These are phyloP conservation scores for Labroides dimidiatus DNA, from an alignment of 2,797 vertebrate species.

Conservation along the genomic window DNA sequence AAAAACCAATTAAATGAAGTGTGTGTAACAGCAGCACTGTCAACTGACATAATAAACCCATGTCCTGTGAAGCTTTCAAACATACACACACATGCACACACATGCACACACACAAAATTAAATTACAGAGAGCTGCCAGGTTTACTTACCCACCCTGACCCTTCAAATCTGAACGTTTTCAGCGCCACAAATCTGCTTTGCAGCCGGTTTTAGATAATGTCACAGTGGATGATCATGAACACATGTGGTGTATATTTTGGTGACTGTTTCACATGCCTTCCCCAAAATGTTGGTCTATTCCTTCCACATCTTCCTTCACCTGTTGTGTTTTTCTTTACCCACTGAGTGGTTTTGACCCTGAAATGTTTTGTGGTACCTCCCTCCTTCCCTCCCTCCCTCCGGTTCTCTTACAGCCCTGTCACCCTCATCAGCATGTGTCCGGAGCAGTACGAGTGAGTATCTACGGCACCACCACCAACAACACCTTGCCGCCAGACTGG, in stretches of 20 bases:
- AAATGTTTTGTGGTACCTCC: slow-evolving; percentile 70
- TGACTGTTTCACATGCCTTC: slow-evolving; percentile 15
- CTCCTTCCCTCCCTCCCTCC: slow-evolving; percentile 55
- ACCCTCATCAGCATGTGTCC: slow-evolving; percentile 99
- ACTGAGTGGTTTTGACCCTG: slow-evolving; percentile 60
- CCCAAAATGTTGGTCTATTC: slow-evolving; percentile 12
- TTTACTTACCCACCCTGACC: slow-evolving; percentile 1
- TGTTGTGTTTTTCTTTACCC: slow-evolving; percentile 55
- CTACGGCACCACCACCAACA: slow-evolving; percentile 43
- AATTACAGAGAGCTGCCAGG: slow-evolving; percentile 3
- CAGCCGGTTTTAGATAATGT: slow-evolving; percentile 12
- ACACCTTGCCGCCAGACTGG: slow-evolving; percentile 55
- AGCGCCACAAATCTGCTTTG: slow-evolving; percentile 1
- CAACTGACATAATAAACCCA: slow-evolving; percentile 17
- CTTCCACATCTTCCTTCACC: slow-evolving; percentile 39
- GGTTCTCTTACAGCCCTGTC: slow-evolving; percentile 90
- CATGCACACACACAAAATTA: background rate
- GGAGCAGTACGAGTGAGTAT: slow-evolving; percentile 99
- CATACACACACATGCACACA: background rate
- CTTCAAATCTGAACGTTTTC: slow-evolving; percentile 3
- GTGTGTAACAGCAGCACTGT: slow-evolving; percentile 25
- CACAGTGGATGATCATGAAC: background rate
- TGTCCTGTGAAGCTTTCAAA: slow-evolving; percentile 1
- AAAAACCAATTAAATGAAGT: slow-evolving; percentile 30
- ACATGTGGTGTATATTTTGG: background rate